A percentile compares a stretch with the other conserved stretches of the same genome.
phyloP scores from a whole-genome alignment of 1,140 invertebrate genomes.

The Lepidurus couesii region DNA sequence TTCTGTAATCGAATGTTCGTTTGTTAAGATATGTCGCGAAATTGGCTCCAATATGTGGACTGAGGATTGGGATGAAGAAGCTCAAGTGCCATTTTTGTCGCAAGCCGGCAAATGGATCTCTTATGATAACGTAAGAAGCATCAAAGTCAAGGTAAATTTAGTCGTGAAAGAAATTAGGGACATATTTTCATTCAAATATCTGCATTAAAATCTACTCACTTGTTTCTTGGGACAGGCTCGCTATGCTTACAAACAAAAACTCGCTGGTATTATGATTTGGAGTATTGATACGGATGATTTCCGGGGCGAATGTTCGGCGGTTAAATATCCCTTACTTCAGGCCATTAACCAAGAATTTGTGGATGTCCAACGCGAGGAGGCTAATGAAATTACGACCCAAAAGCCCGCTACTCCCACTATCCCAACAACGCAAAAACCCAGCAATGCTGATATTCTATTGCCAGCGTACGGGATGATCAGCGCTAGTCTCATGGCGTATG shows the following conservation, averaged over 20 bases:
- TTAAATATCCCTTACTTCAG: constrained; percentile 53
- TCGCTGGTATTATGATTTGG: constrained; percentile 55
- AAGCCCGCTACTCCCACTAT: not conserved
- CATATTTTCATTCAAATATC: not conserved
- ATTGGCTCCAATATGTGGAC: constrained; percentile 45
- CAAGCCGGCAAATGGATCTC: constrained; percentile 53
- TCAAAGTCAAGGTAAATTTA: constrained; percentile 54
- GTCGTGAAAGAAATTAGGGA: not conserved
- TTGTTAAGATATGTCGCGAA: constrained; percentile 41
- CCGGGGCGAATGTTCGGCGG: constrained; percentile 44
- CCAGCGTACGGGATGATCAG: not conserved
- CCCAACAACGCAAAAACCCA: not conserved
- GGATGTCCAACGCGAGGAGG: not conserved
- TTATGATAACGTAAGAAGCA: constrained; percentile 58
- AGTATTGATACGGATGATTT: constrained; percentile 51
- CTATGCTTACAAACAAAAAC: constrained; percentile 43
- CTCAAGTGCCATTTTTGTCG: constrained; percentile 55
- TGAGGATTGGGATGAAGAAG: constrained; percentile 55
- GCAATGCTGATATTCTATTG: not conserved
- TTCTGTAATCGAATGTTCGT: not conserved
- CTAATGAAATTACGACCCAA: constrained; percentile 29
- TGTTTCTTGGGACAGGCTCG: constrained; percentile 33
- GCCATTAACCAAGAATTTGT: constrained; percentile 49
- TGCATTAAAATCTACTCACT: not conserved
- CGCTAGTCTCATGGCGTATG: not conserved